Base-by-base conservation (phyloP, 2,113 vertebrate genomes). In the Gopherus evgoodei region DNA sequence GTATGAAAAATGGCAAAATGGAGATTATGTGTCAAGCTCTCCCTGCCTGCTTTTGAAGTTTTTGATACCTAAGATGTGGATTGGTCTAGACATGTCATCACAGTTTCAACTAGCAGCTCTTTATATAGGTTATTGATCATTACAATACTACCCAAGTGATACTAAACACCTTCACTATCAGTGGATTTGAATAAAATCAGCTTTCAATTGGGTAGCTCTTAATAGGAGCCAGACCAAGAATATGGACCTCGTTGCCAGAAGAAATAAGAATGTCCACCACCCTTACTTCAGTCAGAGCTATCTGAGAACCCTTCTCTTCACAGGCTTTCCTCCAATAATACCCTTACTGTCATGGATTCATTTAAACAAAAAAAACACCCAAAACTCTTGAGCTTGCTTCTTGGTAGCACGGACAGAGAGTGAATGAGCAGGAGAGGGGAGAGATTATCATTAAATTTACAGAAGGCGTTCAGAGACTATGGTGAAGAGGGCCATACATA, bases 351-450 rank as follows among this genome's bases (percentile, higher is more conserved):
- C 62, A 65, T 81, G 87, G 31, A 95, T 97, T 94, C 78, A 95
- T 96, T 91, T 29, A 59, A 62, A 62, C 35, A 93, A 89, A 94
- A 31, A 31, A 35, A 62, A 93, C 89, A 95, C 89, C 91, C 82
- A 96, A 95, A 53, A 95, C 8, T 56, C 94, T 95, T 97, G 91
- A 83, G 90, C 44, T 87, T 94, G 93, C 91, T 95, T 93, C 83
- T 94, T 95, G 87, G 78, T 94, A 88, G 96, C 89, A 91, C 93
- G 85, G 79, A 97, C 84, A 35, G 14, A 65, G 62, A 35, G 62
- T 35, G 31, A 59, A 17, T 35, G 35, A 83, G 69, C 83, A 84
- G 89, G 88, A 90, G 69, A 97, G 93, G 93, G 88, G 19, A 56
- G 87, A 89, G 94, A 94, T 90, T 83, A 16, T 53, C 83, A 89